Evolutionary conservation across 2,888 invertebrate genomes (phyloP).

Genomic region (Cacoxenus indagator): DNA sequence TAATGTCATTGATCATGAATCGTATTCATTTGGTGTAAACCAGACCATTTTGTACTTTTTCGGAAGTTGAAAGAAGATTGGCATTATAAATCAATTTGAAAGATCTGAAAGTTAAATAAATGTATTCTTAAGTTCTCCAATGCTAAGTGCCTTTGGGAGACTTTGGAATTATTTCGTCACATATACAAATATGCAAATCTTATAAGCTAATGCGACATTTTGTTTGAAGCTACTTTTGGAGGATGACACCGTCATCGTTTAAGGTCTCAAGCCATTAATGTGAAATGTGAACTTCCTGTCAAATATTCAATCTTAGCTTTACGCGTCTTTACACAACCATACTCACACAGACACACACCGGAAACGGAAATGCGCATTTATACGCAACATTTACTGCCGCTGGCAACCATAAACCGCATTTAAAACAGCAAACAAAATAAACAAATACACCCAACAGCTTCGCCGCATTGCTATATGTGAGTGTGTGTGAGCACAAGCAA

Average conservation of each 20-base stretch:
- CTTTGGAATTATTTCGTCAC: too few relatives aligned
- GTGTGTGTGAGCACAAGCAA: not conserved
- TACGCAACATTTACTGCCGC: constrained; percentile 61
- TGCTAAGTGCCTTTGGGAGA: too few relatives aligned
- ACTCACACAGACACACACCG: constrained; percentile 28
- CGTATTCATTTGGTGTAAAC: too few relatives aligned
- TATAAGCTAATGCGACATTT: not conserved
- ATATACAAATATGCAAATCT: too few relatives aligned
- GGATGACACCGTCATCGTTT: not conserved
- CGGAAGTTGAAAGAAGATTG: too few relatives aligned
- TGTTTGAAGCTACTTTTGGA: not conserved
- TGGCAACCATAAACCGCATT: not conserved
- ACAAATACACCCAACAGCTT: not conserved
- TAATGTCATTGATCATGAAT: too few relatives aligned
- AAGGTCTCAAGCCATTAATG: not conserved
- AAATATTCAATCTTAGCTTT: not conserved
- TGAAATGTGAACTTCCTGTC: constrained; percentile 12
- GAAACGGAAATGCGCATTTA: constrained; percentile 64
- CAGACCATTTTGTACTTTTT: too few relatives aligned
- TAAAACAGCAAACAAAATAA: not conserved
- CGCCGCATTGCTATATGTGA: not conserved
- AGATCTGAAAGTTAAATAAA: too few relatives aligned
- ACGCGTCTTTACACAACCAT: not conserved
- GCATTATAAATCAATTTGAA: too few relatives aligned
- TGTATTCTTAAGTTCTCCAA: too few relatives aligned